phyloP scores from a whole-genome alignment of 2,113 vertebrate species.

The Melanostigma gelatinosum region DNA sequence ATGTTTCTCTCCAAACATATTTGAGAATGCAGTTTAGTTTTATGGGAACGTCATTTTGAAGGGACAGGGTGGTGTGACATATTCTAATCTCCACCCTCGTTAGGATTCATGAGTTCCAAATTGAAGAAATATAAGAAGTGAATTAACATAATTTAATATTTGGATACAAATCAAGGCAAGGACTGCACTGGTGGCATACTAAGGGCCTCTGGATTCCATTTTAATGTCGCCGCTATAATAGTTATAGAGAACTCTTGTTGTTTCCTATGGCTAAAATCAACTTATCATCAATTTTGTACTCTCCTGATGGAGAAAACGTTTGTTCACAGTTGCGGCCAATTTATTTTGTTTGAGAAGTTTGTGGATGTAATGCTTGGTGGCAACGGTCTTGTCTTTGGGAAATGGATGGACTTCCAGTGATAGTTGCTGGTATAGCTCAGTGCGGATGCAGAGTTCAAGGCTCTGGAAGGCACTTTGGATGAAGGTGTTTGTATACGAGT shows the following conservation, averaged over 20 bases:
- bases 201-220: not conserved
- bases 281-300: not conserved
- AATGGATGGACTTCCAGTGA: conserved; percentile 2
- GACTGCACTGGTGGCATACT: not conserved
- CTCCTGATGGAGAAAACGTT: not conserved
- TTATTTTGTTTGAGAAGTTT: not conserved
- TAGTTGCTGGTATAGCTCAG: not conserved
- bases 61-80: not conserved
- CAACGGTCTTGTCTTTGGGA: not conserved
- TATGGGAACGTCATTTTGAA: not conserved
- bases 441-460: not conserved
- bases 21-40: not conserved
- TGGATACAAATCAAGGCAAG: not conserved
- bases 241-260: not conserved
- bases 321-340: not conserved
- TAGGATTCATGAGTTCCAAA: not conserved
- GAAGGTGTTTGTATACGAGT: not conserved
- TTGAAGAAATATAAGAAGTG: not conserved
- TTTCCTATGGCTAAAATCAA: not conserved
- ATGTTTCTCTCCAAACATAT: not conserved
- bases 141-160: not conserved
- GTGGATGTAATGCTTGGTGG: not conserved
- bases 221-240: not conserved
- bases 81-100: not conserved
- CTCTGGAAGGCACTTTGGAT: conserved; percentile 1